phyloP scores from a whole-genome alignment of 2,888 invertebrate species.

The Plagodis pulveraria region DNA sequence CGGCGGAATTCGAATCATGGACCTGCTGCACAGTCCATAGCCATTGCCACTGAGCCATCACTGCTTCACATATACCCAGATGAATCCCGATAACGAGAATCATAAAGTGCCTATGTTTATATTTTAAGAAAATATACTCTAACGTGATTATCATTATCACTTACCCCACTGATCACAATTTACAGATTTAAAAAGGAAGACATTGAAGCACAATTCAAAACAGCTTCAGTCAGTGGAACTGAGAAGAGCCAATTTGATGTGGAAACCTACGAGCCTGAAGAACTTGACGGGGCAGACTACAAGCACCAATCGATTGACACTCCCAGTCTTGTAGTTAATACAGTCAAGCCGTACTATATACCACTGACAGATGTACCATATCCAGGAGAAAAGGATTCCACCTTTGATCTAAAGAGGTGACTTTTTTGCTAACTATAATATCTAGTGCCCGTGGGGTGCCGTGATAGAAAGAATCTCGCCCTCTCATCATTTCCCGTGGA shows the following conservation, averaged over 20 bases:
- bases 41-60: too few species aligned
- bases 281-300: conserved; percentile 45
- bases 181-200: conserved; percentile 13
- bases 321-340: conserved; percentile 46
- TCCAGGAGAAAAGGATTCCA: conserved; percentile 69
- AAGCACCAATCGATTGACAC: conserved; percentile 41
- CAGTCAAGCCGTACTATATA: conserved; percentile 60
- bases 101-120: too few species aligned
- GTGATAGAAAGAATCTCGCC: too few species aligned
- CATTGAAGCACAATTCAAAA: not conserved
- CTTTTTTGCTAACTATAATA: conserved; percentile 15
- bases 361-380: conserved; percentile 71
- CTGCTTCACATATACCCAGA: too few species aligned
- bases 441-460: not conserved
- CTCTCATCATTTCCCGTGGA: too few species aligned
- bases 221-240: conserved; percentile 14
- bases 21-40: too few species aligned
- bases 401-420: conserved; percentile 69
- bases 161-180: too few species aligned
- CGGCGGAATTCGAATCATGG: too few species aligned
- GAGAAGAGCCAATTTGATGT: conserved; percentile 68
- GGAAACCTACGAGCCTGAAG: conserved; percentile 58
- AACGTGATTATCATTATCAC: too few species aligned
- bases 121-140: too few species aligned
- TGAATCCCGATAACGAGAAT: too few species aligned